phyloP scores from a whole-genome alignment of 92 coral and sea anemone genomes.

The Zoanthus solanderi region DNA sequence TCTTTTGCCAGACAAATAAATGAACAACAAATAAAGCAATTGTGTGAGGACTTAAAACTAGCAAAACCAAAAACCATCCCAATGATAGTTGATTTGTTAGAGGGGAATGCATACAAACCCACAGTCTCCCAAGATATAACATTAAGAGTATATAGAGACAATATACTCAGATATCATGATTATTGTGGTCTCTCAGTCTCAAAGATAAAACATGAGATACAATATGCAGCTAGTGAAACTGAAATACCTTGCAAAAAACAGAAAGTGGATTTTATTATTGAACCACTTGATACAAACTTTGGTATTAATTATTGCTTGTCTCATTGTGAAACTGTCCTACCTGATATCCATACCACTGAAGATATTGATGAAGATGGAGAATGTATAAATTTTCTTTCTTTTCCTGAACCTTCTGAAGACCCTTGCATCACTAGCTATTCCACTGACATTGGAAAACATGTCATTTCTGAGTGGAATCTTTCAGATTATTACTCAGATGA shows the following conservation, averaged over 20 bases:
- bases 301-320: constrained; percentile 38
- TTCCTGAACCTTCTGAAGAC: constrained; percentile 6
- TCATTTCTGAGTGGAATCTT: constrained; percentile 35
- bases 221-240: constrained; percentile 15
- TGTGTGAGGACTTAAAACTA: constrained; percentile 32
- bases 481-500: constrained; percentile 42
- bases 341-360: constrained; percentile 17
- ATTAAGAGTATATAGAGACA: too few relatives aligned
- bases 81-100: constrained; percentile 43
- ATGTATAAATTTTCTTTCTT: constrained; percentile 23
- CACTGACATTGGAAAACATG: constrained; percentile 37
- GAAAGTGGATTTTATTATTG: constrained; percentile 43
- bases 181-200: constrained; percentile 12
- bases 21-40: constrained; percentile 33
- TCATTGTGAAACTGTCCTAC: constrained; percentile 42
- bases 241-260: constrained; percentile 21
- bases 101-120: constrained; percentile 43
- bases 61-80: constrained; percentile 5
- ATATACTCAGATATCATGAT: constrained; percentile 36
- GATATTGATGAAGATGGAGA: constrained; percentile 39
- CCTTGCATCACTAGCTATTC: constrained; percentile 25
- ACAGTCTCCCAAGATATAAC: constrained; percentile 11
- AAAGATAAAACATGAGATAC: constrained; percentile 25
- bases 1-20: constrained; percentile 50
- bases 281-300: constrained; percentile 50